Evolutionary conservation across 1,140 invertebrate genomes (phyloP).

Genomic region (Brachionus rotundiformis): DNA sequence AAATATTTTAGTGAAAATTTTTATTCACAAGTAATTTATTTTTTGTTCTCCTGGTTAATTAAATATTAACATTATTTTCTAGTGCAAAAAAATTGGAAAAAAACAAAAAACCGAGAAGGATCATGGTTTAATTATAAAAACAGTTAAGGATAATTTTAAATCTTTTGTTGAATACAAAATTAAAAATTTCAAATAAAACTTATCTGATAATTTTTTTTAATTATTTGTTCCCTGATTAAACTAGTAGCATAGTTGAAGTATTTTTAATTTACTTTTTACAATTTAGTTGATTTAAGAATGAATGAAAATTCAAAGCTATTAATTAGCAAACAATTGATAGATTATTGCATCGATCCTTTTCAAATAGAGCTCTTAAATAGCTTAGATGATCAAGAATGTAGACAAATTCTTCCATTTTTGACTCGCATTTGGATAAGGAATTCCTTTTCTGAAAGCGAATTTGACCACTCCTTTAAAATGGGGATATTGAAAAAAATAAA

Average conservation of each 20-base stretch:
- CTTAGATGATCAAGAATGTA: background rate
- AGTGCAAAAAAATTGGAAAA: slow-evolving; percentile 33
- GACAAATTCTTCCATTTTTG: slow-evolving; percentile 43
- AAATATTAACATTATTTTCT: background rate
- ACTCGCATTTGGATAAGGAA: slow-evolving; percentile 9
- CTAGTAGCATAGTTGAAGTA: slow-evolving; percentile 42
- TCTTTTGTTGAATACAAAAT: slow-evolving; percentile 51
- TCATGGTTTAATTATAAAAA: slow-evolving; percentile 43
- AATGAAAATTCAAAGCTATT: background rate
- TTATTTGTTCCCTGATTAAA: background rate
- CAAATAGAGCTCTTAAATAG: background rate
- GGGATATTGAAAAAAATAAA: background rate
- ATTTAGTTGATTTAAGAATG: slow-evolving; percentile 13
- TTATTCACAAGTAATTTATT: slow-evolving; percentile 8
- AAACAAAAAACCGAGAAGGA: slow-evolving; percentile 48
- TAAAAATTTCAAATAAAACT: slow-evolving; percentile 33
- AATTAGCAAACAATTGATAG: slow-evolving; percentile 40
- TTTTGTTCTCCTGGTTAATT: background rate
- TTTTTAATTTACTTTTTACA: background rate
- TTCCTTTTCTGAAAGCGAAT: background rate
- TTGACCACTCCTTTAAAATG: background rate
- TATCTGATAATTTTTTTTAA: background rate
- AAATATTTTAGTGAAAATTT: slow-evolving; percentile 45
- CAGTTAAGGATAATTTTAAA: slow-evolving; percentile 49
- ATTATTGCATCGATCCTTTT: slow-evolving; percentile 27